Evolutionary conservation across 2,888 invertebrate species (phyloP).

Genomic region (Drosophila suboccidentalis): DNA sequence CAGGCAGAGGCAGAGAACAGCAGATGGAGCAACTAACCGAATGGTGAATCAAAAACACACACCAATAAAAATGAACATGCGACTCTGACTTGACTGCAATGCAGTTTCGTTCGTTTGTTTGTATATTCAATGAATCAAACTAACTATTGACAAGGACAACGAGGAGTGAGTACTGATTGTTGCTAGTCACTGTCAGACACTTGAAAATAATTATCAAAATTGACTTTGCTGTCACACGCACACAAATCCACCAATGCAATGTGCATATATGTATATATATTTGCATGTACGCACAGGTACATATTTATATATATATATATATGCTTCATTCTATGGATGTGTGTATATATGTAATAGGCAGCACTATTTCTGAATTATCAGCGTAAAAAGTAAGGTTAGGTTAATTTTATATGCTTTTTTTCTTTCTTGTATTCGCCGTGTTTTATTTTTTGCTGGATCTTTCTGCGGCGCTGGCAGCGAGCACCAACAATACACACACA

Average conservation of each 20-base stretch:
- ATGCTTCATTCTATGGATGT: slow-evolving; percentile 14
- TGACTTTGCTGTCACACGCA: slow-evolving; percentile 42
- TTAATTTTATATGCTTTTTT: slow-evolving; percentile 76
- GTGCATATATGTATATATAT: slow-evolving; percentile 22
- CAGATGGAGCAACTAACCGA: slow-evolving; percentile 26
- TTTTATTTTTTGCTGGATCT: slow-evolving; percentile 79
- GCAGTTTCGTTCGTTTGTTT: slow-evolving; percentile 22
- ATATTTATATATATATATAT: slow-evolving; percentile 17
- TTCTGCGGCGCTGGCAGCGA: slow-evolving; percentile 73
- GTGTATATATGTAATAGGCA: slow-evolving; percentile 47
- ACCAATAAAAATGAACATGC: slow-evolving; percentile 34
- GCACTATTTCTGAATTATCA: slow-evolving; percentile 79
- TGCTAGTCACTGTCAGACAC: slow-evolving; percentile 29
- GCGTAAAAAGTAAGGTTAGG: slow-evolving; percentile 78
- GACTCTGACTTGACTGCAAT: slow-evolving; percentile 18
- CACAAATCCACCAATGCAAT: slow-evolving; percentile 21
- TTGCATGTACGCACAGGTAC: slow-evolving; percentile 5
- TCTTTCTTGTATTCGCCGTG: slow-evolving; percentile 56
- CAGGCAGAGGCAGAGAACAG: slow-evolving; percentile 6
- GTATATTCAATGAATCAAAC: slow-evolving; percentile 13
- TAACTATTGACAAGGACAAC: slow-evolving; percentile 20
- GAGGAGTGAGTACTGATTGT: neutral
- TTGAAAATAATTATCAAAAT: slow-evolving; percentile 62
- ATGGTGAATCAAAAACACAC: slow-evolving; percentile 28
- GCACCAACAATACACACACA: slow-evolving; percentile 47